phyloP scores from a whole-genome alignment of 2,888 invertebrate species.

The Coleophora deauratella region DNA sequence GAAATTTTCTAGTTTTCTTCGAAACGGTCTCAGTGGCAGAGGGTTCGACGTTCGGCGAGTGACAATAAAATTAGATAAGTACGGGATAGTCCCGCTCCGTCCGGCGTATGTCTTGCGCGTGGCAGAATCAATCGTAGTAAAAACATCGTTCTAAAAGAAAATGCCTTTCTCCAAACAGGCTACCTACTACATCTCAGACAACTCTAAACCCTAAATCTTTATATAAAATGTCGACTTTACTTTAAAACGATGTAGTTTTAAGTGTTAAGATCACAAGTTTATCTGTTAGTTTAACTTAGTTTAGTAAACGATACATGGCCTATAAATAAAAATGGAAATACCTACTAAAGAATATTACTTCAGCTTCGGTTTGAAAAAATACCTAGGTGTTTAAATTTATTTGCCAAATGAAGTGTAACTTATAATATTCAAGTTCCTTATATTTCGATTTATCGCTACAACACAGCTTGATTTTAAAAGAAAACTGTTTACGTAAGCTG shows the following conservation, averaged over 20 bases:
- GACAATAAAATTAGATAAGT: constrained; percentile 74
- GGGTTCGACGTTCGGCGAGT: constrained; percentile 39
- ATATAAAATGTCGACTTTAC: constrained; percentile 14
- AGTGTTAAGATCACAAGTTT: constrained; percentile 28
- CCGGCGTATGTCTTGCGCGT: constrained; percentile 56
- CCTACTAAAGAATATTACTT: background rate
- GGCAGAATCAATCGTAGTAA: constrained; percentile 69
- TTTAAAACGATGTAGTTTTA: constrained; percentile 12
- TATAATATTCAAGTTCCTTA: no score
- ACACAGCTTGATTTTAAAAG: no score
- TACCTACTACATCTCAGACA: constrained; percentile 16
- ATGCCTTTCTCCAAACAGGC: constrained; percentile 16
- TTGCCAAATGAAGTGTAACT: no score
- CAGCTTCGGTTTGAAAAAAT: background rate
- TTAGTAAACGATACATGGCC: constrained; percentile 53
- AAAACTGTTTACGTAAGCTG: no score
- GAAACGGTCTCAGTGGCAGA: constrained; percentile 22
- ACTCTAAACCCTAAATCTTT: constrained; percentile 30
- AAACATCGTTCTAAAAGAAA: constrained; percentile 42
- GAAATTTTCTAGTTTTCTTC: constrained; percentile 28
- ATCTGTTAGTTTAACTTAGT: constrained; percentile 58
- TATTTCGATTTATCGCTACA: no score
- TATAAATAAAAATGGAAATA: constrained; percentile 53
- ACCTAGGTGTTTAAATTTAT: no score
- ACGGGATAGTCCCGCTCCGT: constrained; percentile 55